phyloP scores from a whole-genome alignment of 2,113 vertebrate genomes.

The Fulica atra region DNA sequence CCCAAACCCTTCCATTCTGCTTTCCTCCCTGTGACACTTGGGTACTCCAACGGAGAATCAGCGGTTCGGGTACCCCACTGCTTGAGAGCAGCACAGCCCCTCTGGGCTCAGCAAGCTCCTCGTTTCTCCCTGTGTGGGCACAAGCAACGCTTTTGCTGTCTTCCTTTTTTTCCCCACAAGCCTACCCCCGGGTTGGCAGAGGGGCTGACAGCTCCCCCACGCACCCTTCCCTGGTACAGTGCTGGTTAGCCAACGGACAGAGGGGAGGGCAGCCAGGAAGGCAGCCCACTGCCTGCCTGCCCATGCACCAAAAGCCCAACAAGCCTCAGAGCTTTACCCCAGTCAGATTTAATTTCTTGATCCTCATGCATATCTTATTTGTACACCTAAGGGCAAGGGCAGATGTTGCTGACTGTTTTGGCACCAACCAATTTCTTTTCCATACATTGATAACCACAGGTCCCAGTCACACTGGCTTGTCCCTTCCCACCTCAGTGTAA shows the following conservation, averaged over 20 bases:
- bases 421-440: background rate
- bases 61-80: background rate
- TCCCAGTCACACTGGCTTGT: background rate
- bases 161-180: background rate
- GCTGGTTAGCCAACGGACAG: background rate
- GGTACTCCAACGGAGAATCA: too few species aligned
- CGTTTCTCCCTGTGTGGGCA: background rate
- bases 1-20: background rate
- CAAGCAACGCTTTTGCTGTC: background rate
- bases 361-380: background rate
- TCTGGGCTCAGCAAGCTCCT: too few species aligned
- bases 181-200: too few species aligned
- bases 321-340: background rate
- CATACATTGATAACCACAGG: background rate
- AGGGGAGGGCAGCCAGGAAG: background rate
- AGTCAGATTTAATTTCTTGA: background rate
- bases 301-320: background rate
- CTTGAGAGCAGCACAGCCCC: background rate
- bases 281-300: fast-evolving
- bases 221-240: fast-evolving
- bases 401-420: background rate
- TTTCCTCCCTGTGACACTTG: background rate
- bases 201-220: fast-evolving
- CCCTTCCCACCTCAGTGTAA: fast-evolving
- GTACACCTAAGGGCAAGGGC: background rate